Conservation (phyloP, 2,113 vertebrate genomes). For the Ardeotis arabs region DNA sequence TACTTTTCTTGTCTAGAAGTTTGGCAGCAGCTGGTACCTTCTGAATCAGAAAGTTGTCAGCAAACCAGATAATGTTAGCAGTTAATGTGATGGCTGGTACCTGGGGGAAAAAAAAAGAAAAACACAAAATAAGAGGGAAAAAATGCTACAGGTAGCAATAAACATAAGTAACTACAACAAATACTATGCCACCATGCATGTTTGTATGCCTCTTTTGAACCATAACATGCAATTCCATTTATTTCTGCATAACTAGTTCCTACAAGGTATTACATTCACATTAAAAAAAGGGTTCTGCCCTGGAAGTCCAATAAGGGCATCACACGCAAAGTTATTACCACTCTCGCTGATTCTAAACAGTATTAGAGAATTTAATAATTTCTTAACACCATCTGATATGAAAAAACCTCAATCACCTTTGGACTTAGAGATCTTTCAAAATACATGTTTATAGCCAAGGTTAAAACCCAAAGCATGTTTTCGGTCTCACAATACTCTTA, state of each 20-base stretch:
- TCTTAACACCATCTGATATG: not conserved
- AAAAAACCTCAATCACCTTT: not conserved
- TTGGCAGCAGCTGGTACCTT: conserved; percentile 93
- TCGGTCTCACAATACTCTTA: not conserved
- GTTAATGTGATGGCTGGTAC: conserved; percentile 95
- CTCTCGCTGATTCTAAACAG: not conserved
- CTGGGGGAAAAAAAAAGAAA: conserved; percentile 44
- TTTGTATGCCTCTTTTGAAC: not conserved
- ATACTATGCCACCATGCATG: not conserved
- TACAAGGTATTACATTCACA: not conserved
- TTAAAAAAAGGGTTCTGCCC: not conserved
- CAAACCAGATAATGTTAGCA: conserved; percentile 97
- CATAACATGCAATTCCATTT: not conserved
- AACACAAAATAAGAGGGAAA: fast-evolving
- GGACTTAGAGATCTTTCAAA: not conserved
- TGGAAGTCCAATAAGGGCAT: not conserved
- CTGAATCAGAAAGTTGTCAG: conserved; percentile 88
- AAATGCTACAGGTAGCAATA: not conserved
- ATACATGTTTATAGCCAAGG: not conserved
- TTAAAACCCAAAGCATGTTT: not conserved
- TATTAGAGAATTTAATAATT: not conserved
- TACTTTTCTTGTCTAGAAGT: conserved; percentile 91
- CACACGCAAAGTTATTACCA: not conserved
- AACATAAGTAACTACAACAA: not conserved
- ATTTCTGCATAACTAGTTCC: not conserved